These are phyloP conservation scores for Gobius niger DNA, from an alignment of 2,113 vertebrate genomes.

Conservation along the genomic window DNA sequence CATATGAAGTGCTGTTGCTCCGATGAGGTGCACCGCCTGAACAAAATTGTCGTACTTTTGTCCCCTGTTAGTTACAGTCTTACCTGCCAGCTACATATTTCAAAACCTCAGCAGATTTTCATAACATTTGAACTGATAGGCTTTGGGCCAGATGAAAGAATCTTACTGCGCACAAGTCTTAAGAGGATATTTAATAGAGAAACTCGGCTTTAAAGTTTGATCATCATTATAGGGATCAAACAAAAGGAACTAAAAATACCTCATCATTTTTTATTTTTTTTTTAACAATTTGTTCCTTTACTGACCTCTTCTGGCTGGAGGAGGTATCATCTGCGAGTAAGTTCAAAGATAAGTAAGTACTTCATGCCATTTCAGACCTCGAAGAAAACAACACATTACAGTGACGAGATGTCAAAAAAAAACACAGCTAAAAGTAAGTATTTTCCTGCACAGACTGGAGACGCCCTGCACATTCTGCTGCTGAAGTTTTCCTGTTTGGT, in stretches of 20 bases:
- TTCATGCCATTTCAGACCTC: neutral
- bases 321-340: neutral
- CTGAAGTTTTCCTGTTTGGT: conserved; percentile 80
- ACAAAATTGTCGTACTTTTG: conserved; percentile 12
- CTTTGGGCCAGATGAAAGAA: conserved; percentile 7
- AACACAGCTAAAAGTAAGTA: conserved; percentile 17
- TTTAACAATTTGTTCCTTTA: neutral
- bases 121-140: conserved; percentile 18
- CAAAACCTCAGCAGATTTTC: conserved; percentile 24
- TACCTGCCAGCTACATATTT: conserved; percentile 12
- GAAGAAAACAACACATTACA: conserved; percentile 10
- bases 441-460: conserved; percentile 60
- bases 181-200: neutral
- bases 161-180: conserved; percentile 5
- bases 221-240: conserved; percentile 7
- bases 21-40: conserved; percentile 15
- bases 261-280: too few relatives aligned
- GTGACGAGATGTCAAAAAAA: neutral
- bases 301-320: neutral
- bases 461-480: conserved; percentile 67
- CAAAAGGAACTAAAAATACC: neutral
- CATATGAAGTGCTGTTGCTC: conserved; percentile 7
- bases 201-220: conserved; percentile 6
- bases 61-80: conserved; percentile 1
- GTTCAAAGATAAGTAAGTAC: neutral